Base-by-base conservation (phyloP, 2,113 vertebrate genomes). In the Sebastes fasciatus region DNA sequence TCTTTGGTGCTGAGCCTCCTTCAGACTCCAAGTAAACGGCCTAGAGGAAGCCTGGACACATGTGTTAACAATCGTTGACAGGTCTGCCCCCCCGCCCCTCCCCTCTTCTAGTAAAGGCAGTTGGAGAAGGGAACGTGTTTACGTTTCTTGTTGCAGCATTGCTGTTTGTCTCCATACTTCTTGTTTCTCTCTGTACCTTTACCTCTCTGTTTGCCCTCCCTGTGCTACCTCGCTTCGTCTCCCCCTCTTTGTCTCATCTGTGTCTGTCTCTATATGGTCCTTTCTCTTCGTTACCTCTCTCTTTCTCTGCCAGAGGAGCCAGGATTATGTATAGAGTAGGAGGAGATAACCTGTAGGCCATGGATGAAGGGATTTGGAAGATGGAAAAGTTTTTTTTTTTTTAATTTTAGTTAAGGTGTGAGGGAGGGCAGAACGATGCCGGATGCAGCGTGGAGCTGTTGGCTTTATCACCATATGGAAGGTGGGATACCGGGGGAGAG, bases 41-140 rank as follows among this genome's bases (percentile, higher is more conserved):
- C 82, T 70, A 86, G 88, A 90, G 91, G 94, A 94, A 93, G 80
- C 89, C 92, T 93, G 92, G 88, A 92, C 93, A 91, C 88, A 93
- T 89, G 89, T 92, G 92, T 93, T 93, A 94, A 94, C 92, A 91
- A 89, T 89, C 61, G 80, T 77, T 93, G 90, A 92, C 91, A 93
- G 92, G 81, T 92, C 79, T 48, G 49, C 77, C 68, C 64, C 82
- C 77, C 74, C 63, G 5, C 2, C 54, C 74, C 65, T 62, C 79
- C 79, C 73, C 58, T 8, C 3, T 48, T 57, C 74, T 49, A 34
- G 54, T 79, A 81, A 42, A 90, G 82, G 70, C 85, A 34, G 85
- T 90, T 88, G 78, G 79, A 93, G 68, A 91, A 86, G 80, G 55
- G 57, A 90, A 89, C 68, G 13, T 88, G 85, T 93, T 92, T 86